Percentiles rank a stretch among this genome's conserved stretches.
Conservation (phyloP, 2,113 vertebrate species). For the Sinocyclocheilus maitianheensis region DNA sequence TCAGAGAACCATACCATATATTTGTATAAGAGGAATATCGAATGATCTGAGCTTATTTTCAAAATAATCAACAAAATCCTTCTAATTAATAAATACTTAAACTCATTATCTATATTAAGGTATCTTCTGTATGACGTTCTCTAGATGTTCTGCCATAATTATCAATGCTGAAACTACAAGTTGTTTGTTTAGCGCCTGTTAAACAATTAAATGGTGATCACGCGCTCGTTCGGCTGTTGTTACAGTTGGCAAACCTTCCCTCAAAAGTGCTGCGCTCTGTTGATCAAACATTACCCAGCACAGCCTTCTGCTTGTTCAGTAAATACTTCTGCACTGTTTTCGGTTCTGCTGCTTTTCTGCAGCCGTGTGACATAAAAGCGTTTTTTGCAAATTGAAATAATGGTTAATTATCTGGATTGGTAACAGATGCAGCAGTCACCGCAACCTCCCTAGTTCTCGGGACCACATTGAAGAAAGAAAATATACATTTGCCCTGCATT, state of each 20-base stretch:
- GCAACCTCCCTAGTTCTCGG: slow-evolving; percentile 39
- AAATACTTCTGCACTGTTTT: slow-evolving; percentile 10
- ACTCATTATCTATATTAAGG: background rate
- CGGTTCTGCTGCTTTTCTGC: background rate
- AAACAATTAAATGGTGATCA: slow-evolving; percentile 25
- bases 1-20: background rate
- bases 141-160: background rate
- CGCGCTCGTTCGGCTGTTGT: slow-evolving; percentile 25
- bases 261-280: background rate
- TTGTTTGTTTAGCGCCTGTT: slow-evolving; percentile 27
- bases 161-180: slow-evolving; percentile 11
- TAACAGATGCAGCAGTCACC: slow-evolving; percentile 62
- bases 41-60: background rate
- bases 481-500: slow-evolving; percentile 53
- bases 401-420: slow-evolving; percentile 62
- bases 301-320: slow-evolving; percentile 32
- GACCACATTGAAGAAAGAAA: slow-evolving; percentile 54
- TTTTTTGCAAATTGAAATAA: slow-evolving; percentile 57
- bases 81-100: slow-evolving; percentile 18
- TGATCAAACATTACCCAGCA: slow-evolving; percentile 44
- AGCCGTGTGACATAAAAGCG: slow-evolving; percentile 35
- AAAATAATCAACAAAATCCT: background rate
- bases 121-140: background rate
- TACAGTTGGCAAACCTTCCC: slow-evolving; percentile 30
- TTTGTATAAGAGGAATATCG: background rate